Percentiles rank a stretch among this genome's conserved stretches.
phyloP scores from a whole-genome alignment of 23 tunicate species.

The Trididemnum clinides region DNA sequence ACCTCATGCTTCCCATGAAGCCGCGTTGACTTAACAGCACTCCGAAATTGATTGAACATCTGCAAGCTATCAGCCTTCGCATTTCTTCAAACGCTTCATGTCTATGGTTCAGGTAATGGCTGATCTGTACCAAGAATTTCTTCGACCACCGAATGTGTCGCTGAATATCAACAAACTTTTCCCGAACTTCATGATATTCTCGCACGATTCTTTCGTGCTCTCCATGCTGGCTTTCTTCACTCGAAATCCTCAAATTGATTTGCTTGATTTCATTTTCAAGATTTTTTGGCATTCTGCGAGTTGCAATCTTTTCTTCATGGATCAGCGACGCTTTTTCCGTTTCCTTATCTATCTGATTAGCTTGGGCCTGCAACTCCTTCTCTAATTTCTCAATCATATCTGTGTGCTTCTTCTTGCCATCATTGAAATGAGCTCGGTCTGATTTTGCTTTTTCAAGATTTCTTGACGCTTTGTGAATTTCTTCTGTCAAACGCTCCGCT shows the following conservation, averaged over 20 bases:
- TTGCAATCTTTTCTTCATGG: conserved; percentile 50
- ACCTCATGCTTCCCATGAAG: conserved; percentile 77
- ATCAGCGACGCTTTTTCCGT: conserved; percentile 57
- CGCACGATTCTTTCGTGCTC: conserved; percentile 71
- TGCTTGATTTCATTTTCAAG: conserved; percentile 81
- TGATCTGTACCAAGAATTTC: conserved; percentile 23
- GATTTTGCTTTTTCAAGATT: conserved; percentile 79
- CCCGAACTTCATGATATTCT: conserved; percentile 79
- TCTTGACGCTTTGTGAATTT: conserved; percentile 34
- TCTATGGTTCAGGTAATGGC: conserved; percentile 46
- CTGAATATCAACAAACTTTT: conserved; percentile 47
- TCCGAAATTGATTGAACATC: conserved; percentile 72
- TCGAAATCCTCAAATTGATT: conserved; percentile 53
- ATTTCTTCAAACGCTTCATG: conserved; percentile 47
- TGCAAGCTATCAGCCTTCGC: conserved; percentile 46
- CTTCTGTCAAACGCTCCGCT: conserved; percentile 53
- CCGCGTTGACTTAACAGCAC: conserved; percentile 73
- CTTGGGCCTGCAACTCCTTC: not conserved
- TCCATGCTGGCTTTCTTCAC: conserved; percentile 75
- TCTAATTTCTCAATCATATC: conserved; percentile 31
- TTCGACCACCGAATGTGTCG: conserved; percentile 58
- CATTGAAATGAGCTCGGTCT: conserved; percentile 61
- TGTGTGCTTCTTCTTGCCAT: conserved; percentile 59
- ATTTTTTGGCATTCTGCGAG: conserved; percentile 68
- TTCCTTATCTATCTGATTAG: conserved; percentile 35